Conservation (phyloP, 2,888 invertebrate genomes). For the Parochlus steinenii region DNA sequence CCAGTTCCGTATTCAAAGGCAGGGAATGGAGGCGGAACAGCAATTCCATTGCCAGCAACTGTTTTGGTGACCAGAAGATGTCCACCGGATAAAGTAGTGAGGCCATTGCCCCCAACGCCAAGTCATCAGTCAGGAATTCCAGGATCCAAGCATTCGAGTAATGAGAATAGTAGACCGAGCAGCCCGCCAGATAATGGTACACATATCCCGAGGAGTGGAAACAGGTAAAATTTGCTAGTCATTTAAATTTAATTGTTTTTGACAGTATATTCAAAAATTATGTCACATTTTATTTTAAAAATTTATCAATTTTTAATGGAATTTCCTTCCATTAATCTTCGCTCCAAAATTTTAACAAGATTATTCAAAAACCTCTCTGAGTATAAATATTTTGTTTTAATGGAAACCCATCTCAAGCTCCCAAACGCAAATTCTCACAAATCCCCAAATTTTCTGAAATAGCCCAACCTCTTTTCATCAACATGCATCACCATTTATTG, state of each 20-base stretch:
- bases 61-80: slow-evolving; percentile 59
- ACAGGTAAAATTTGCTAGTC: slow-evolving; percentile 16
- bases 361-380: too few relatives aligned
- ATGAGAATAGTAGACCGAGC: slow-evolving; percentile 37
- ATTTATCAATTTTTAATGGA: not conserved
- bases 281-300: not conserved
- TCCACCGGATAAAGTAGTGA: slow-evolving; percentile 55
- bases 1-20: slow-evolving; percentile 41
- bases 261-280: not conserved
- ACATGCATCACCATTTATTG: too few relatives aligned
- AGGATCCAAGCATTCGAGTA: too few relatives aligned
- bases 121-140: slow-evolving; percentile 35
- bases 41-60: slow-evolving; percentile 65
- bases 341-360: not conserved
- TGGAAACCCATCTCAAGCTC: too few relatives aligned
- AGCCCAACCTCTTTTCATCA: too few relatives aligned
- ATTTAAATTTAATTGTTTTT: not conserved
- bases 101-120: slow-evolving; percentile 54
- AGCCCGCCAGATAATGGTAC: slow-evolving; percentile 27
- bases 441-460: too few relatives aligned
- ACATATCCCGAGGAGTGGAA: slow-evolving; percentile 13
- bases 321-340: not conserved
- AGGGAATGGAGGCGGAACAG: slow-evolving; percentile 41
- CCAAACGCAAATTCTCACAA: too few relatives aligned
- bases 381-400: too few relatives aligned